Base-by-base conservation (phyloP, 1,140 invertebrate species). In the Oryzaephilus surinamensis region DNA sequence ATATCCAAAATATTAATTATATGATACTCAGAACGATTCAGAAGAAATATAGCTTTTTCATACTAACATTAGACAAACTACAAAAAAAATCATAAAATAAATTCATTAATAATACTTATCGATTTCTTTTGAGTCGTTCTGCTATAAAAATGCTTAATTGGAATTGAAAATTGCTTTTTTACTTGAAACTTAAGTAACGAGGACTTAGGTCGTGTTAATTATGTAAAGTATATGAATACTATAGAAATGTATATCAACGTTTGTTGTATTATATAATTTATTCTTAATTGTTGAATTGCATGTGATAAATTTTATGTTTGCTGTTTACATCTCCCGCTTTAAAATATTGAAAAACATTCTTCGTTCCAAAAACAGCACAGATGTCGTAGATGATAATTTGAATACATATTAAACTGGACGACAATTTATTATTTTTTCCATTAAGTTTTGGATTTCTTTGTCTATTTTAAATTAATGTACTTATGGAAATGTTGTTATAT, bases 111-210 rank as follows among this genome's bases (percentile, higher is more conserved):
- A n/a, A n/a, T n/a, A n/a, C n/a, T n/a, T n/a, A n/a, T n/a, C n/a
- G n/a, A n/a, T n/a, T n/a, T n/a, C 30, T 30, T 38, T 28, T 31
- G 36, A 27, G 36, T 21, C 28, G 36, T 38, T 29, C 36, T 31
- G 11, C 5, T n/a, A 27, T 17, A 38, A 43, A 34, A 45, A 49
- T 46, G 55, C 55, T 57, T 57, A 48, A 57, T 57, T 53, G 55
- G 55, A 57, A 57, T 57, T 57, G 54, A 57, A 54, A 54, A 50
- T 51, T 44, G 55, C 52, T 57, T 57, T 57, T 55, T 55, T 57
- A 57, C 52, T 51, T 54, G 48, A 54, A 42, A 50, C 36, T 29
- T 41, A 41, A 41, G 32, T 24, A 43, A 43, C 19, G 13, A 20
- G 20, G 32, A 32, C 23, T 34, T 48, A 48, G 43, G 36, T 36